Base-by-base conservation (phyloP, 2,888 invertebrate species). In the Chrysina gloriosa region DNA sequence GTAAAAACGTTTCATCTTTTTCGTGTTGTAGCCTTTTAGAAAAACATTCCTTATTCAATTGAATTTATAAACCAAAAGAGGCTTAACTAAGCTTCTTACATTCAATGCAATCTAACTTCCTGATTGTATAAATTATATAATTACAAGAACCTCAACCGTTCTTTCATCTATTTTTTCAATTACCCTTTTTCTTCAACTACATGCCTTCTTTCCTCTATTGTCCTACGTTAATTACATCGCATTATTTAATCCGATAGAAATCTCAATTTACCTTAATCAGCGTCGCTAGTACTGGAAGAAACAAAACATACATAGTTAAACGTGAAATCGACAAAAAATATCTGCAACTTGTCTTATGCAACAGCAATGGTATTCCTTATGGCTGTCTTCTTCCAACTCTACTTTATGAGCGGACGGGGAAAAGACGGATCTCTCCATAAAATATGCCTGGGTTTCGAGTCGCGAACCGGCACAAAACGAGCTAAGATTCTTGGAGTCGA, bases 391-490 rank as follows among this genome's bases (percentile, higher is more conserved):
- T 29, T n/a, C 2, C 29, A 31, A 14, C 19, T 21, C 21, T 52
- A 29, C 16, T 19, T 52, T 52, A 52, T 16, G 16, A 52, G 29
- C 14, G 7, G 19, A 45, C n/a, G 16, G 21, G 52, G 31, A 31
- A 19, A 52, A 31, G 52, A 52, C 52, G 52, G 14, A 52, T 31
- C 5, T 19, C 31, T 52, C 31, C 31, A 52, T 52, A 52, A 52
- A 52, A 52, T 31, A 52, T 31, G 19, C 31, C 9, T 5, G 45
- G 19, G 45, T 45, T 45, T 45, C 21, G 19, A 9, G 19, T 1
- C 2, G 45, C 21, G 6, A 14, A 14, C n/a, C n/a, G 1, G 4
- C 11, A 39, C 4, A 14, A 14, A 39, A 39, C 14, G 39, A 21
- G 45, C 21, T 45, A 21, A 45, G 45, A 21, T n/a, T 45, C 21